Conservation (phyloP, 2,113 vertebrate genomes). For the Calidris pygmaea region DNA sequence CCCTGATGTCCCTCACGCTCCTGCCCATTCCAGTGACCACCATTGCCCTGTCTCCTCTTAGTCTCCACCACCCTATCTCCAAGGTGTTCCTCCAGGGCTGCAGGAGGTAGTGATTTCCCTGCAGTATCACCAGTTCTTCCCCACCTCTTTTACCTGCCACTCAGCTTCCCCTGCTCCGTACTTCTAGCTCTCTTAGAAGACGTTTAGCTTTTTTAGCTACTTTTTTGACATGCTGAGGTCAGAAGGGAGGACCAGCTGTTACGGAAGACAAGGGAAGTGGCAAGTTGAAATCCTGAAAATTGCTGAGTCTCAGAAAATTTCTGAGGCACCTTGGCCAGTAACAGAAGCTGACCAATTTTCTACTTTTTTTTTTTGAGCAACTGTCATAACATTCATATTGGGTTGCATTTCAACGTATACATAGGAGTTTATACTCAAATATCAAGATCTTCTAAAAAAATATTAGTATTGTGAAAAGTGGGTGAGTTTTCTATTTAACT, state of each 20-base stretch:
- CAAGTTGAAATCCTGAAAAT: not conserved
- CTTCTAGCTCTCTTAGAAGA: not conserved
- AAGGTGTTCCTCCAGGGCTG: not conserved
- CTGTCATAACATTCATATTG: not conserved
- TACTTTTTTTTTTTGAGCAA: not conserved
- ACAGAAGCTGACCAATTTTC: not conserved
- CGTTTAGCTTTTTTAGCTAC: not conserved
- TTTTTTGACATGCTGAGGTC: not conserved
- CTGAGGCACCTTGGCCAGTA: not conserved
- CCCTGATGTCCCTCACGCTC: not conserved
- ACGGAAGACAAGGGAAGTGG: not conserved
- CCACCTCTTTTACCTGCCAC: not conserved
- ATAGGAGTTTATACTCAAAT: not conserved
- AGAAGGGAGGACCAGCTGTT: not conserved
- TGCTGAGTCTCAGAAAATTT: not conserved
- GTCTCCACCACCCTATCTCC: not conserved
- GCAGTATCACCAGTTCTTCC: not conserved
- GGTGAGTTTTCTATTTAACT: not conserved
- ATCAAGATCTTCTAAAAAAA: not conserved
- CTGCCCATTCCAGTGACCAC: not conserved
- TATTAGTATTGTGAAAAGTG: not conserved
- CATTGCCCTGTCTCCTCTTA: not conserved
- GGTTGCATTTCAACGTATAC: not conserved
- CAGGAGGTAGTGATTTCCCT: not conserved
- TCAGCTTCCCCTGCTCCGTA: not conserved